Base-by-base conservation (phyloP, 2,888 invertebrate genomes). In the Lasioglossum vierecki region DNA sequence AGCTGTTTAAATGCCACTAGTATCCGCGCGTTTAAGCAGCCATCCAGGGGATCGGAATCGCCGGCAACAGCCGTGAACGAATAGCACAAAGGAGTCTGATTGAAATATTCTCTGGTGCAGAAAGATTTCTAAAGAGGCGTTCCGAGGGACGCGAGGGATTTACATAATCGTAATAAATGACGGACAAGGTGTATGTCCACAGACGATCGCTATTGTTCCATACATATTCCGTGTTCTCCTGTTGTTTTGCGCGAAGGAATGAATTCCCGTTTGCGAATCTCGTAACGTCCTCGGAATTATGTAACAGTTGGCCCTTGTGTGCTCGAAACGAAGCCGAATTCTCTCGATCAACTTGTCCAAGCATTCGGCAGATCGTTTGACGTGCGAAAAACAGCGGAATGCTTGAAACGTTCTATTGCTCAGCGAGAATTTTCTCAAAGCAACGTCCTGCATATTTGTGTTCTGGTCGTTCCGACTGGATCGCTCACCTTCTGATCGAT, bases 111-210 rank as follows among this genome's bases (percentile, higher is more conserved):
- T 76, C 73, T 49, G 41, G 41, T 49, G 66, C 53, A 70, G 77
- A 63, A 82, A 68, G 83, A 39, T 75, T 80, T 60, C 70, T 57
- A 79, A 83, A 88, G 82, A 80, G 71, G 53, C 75, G 35, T 53
- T 74, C 26, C 73, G 76, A 53, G 53, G 73, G 76, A 80, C 78
- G 81, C 79, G 72, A 79, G 82, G 80, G 83, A 89, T 90, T 89
- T 89, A 83, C 83, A 82, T 86, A 88, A 90, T 88, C 82, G 76
- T 88, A 90, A 90, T 76, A 82, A 84, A 88, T 80, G 71, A 80
- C 78, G 75, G 35, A 80, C 84, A 66, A 79, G 80, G 60, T 76
- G 81, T 73, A 63, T 68, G 79, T 71, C 80, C 57, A 74, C 41
- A 57, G 66, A 75, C 79, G 18, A 63, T 44, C 46, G 53, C 75